phyloP scores from a whole-genome alignment of 2,797 vertebrate genomes.

The Nannoperca australis region DNA sequence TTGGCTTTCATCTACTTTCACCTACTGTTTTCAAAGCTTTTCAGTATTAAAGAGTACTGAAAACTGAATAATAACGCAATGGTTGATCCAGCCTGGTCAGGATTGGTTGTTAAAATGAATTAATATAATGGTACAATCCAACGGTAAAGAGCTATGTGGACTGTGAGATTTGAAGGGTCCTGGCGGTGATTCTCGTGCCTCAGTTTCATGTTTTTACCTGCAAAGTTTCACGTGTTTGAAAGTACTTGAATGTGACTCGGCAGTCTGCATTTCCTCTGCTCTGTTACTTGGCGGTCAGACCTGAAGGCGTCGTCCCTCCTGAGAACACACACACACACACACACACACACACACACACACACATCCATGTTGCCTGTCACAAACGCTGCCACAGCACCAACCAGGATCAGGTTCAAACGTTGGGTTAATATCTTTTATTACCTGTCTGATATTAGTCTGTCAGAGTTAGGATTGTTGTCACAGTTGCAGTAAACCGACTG shows the following conservation, averaged over 20 bases:
- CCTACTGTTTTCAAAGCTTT: conserved; percentile 21
- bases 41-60: not conserved
- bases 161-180: not conserved
- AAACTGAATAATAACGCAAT: not conserved
- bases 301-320: conserved; percentile 31
- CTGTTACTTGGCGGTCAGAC: conserved; percentile 24
- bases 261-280: conserved; percentile 41
- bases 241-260: conserved; percentile 11
- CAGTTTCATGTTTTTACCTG: not conserved
- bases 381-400: conserved; percentile 1
- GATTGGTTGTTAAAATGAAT: conserved; percentile 5
- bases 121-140: not conserved
- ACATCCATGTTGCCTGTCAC: conserved; percentile 7
- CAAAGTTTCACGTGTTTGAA: not conserved
- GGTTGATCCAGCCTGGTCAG: not conserved
- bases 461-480: not conserved
- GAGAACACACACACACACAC: conserved; percentile 16
- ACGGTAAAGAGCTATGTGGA: not conserved
- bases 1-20: not conserved
- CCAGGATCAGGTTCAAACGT: not conserved
- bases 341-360: not conserved
- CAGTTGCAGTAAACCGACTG: not conserved
- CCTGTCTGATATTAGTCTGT: conserved; percentile 3
- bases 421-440: conserved; percentile 9
- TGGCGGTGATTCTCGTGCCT: not conserved